Conservation (phyloP, 2,113 vertebrate genomes). For the Ibidorhyncha struthersii region DNA sequence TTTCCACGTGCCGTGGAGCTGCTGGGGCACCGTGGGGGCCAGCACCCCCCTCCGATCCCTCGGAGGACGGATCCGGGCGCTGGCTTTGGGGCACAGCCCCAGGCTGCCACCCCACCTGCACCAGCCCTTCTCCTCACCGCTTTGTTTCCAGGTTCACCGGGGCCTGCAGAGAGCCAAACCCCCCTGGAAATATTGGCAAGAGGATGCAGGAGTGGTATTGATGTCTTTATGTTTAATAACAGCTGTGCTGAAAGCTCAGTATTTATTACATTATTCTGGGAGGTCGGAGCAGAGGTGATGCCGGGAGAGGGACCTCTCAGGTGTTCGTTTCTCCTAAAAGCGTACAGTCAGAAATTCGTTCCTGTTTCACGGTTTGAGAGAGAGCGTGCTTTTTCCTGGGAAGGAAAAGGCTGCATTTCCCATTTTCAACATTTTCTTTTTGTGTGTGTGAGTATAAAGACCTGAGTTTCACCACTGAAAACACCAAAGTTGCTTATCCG, state of each 20-base stretch:
- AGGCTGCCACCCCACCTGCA: background rate
- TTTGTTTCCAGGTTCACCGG: background rate
- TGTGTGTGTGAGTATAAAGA: background rate
- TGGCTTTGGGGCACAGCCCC: background rate
- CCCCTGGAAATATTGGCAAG: background rate
- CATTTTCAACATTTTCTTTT: background rate
- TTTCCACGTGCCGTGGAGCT: background rate
- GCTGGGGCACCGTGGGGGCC: background rate
- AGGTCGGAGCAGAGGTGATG: background rate
- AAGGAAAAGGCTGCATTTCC: background rate
- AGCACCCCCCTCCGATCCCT: accelerated
- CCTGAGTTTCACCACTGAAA: background rate
- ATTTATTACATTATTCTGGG: background rate
- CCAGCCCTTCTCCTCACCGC: background rate
- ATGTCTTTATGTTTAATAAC: background rate
- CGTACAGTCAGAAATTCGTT: background rate
- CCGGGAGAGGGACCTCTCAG: background rate
- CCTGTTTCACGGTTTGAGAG: background rate
- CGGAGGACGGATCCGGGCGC: accelerated
- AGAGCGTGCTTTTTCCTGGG: background rate
- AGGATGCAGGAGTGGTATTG: background rate
- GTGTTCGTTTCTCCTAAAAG: background rate
- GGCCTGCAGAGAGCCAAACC: background rate
- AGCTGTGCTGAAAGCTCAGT: background rate
- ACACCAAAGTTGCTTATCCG: background rate